These are phyloP conservation scores for Crocallis elinguaria DNA, from an alignment of 2,888 invertebrate genomes.

Conservation along the genomic window DNA sequence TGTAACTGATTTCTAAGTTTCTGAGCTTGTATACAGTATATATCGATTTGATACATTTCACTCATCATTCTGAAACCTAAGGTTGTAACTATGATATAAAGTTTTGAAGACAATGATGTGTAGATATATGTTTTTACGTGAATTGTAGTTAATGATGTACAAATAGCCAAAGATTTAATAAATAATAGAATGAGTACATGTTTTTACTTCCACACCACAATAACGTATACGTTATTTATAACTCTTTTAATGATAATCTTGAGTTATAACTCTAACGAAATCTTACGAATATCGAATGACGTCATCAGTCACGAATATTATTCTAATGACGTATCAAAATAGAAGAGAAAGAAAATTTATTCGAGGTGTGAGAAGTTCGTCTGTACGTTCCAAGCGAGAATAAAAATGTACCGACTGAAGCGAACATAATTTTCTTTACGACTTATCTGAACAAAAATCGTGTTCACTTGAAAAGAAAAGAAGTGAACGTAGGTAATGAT, in stretches of 20 bases:
- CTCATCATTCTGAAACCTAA: constrained; percentile 75
- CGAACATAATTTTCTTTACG: constrained; percentile 60
- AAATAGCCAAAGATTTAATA: constrained; percentile 76
- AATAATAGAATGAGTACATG: constrained; percentile 70
- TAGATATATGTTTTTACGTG: constrained; percentile 83
- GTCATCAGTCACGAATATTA: neutral
- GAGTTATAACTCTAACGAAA: too few relatives aligned
- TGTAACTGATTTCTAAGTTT: constrained; percentile 26
- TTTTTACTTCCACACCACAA: constrained; percentile 36
- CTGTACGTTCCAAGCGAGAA: constrained; percentile 46
- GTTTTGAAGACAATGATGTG: constrained; percentile 71
- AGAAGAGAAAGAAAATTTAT: constrained; percentile 23
- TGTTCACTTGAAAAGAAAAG: constrained; percentile 60
- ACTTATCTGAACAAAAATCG: constrained; percentile 56
- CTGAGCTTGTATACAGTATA: constrained; percentile 41
- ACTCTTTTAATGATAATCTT: too few relatives aligned
- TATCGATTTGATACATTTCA: constrained; percentile 52
- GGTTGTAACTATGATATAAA: constrained; percentile 82
- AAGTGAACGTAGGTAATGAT: constrained; percentile 62
- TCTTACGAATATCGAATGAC: too few relatives aligned
- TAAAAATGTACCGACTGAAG: constrained; percentile 56
- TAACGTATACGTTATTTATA: too few relatives aligned
- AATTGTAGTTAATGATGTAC: constrained; percentile 79
- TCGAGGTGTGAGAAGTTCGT: constrained; percentile 16
- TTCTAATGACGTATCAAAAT: constrained; percentile 6